Conservation (phyloP, 2,113 vertebrate species). For the Takifugu bimaculatus region DNA sequence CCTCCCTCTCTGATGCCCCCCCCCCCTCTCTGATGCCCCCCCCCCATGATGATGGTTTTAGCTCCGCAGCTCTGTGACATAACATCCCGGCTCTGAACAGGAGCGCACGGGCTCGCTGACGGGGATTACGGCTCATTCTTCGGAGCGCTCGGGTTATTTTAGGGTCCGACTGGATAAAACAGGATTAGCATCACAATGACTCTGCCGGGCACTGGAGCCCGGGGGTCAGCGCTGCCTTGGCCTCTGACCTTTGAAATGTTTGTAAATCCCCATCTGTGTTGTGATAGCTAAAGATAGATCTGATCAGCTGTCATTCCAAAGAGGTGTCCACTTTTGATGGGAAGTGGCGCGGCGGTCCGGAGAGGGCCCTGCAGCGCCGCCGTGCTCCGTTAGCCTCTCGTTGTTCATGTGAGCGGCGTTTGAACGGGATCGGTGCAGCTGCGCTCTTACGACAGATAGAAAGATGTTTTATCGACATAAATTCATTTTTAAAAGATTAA, state of each 20-base stretch:
- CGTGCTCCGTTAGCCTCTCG: too few species aligned
- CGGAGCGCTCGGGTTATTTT: slow-evolving; percentile 68
- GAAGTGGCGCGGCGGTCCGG: background rate
- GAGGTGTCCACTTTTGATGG: slow-evolving; percentile 48
- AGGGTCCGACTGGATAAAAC: slow-evolving; percentile 62
- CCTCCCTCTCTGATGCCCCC: slow-evolving; percentile 19
- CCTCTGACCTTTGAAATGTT: slow-evolving; percentile 65
- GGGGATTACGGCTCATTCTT: slow-evolving; percentile 68
- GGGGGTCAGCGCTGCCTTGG: slow-evolving; percentile 37
- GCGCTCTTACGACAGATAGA: too few species aligned
- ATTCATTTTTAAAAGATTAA: too few species aligned
- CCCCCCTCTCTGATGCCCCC: slow-evolving; percentile 4
- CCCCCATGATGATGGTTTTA: slow-evolving; percentile 34
- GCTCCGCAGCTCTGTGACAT: slow-evolving; percentile 45
- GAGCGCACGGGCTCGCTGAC: slow-evolving; percentile 26
- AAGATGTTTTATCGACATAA: too few species aligned
- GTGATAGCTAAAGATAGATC: slow-evolving; percentile 63
- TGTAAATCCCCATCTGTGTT: slow-evolving; percentile 66
- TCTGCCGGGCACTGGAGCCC: slow-evolving; percentile 36
- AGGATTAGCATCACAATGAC: slow-evolving; percentile 72
- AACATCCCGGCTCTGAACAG: slow-evolving; percentile 43
- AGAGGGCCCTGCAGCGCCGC: too few species aligned
- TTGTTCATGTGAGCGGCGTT: too few species aligned
- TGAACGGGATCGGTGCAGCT: too few species aligned
- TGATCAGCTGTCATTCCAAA: slow-evolving; percentile 56